phyloP scores from a whole-genome alignment of 2,888 invertebrate genomes.

The Apotomis betuletana region DNA sequence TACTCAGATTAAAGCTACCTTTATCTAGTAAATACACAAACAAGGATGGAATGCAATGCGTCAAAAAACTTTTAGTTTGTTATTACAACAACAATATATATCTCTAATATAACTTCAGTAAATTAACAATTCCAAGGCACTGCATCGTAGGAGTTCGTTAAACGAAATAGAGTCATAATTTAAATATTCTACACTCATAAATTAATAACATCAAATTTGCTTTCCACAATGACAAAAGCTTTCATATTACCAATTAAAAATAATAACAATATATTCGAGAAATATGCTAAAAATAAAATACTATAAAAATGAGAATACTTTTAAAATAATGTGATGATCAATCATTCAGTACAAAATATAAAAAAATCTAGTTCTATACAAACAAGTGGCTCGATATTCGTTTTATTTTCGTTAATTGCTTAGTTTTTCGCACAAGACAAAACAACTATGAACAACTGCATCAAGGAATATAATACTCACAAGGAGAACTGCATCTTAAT shows the following conservation, averaged over 20 bases:
- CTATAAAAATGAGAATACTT: neutral
- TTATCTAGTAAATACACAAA: conserved; percentile 22
- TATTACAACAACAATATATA: conserved; percentile 16
- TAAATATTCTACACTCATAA: neutral
- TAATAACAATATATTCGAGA: conserved; percentile 13
- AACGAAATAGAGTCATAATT: conserved; percentile 1
- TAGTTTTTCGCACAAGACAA: neutral
- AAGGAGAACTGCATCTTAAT: too few species aligned
- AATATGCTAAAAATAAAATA: neutral
- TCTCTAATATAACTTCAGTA: conserved; percentile 26
- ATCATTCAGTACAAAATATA: conserved; percentile 1
- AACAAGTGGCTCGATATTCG: neutral
- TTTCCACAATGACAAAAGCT: conserved; percentile 25
- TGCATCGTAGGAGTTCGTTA: conserved; percentile 20
- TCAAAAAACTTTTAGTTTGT: conserved; percentile 26
- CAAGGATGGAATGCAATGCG: conserved; percentile 53
- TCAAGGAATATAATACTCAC: too few species aligned
- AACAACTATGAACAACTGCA: neutral
- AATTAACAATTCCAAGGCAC: conserved; percentile 42
- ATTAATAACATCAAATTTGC: conserved; percentile 7
- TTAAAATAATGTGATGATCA: conserved; percentile 5
- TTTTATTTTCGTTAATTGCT: neutral
- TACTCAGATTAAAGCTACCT: conserved; percentile 24
- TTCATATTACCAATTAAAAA: neutral
- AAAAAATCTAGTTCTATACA: neutral